Base-by-base conservation (phyloP, 1,140 invertebrate genomes). In the Phocides pigmalion region DNA sequence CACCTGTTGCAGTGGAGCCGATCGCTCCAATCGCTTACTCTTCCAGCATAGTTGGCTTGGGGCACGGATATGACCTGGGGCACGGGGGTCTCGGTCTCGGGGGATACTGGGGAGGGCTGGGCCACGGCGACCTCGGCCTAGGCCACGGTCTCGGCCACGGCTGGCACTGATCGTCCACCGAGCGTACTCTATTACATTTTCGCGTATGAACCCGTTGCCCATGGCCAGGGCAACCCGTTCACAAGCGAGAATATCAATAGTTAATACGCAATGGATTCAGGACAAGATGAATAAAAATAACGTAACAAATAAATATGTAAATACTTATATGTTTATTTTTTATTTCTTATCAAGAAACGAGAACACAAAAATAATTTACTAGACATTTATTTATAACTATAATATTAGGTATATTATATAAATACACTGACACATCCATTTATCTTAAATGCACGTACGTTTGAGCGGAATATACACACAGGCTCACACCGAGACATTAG, bases 341-440 rank as follows among this genome's bases (percentile, higher is more conserved):
- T 32, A 59, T 59, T 59, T 25, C 41, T 19, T 20, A 47, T 59
- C 16, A 25, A 58, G 12, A 47, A 47, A 58, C 41, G 56, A 64
- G 51, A 66, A 54, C 58, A 68, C 51, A 53, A 49, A 62, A 56
- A 71, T 66, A 74, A 72, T 74, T 77, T 78, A 76, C 76, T 86
- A 82, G 72, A 84, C 81, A 84, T 84, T 84, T 82, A 85, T 80
- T 79, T 78, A 50, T 35, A 4, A 22, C 5, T 22, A 22, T 28
- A 8, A 28, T 28, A 32, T 32, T 39, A 66, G 44, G 79, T 81
- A n/a, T 72, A 75, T 68, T 81, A 81, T 64, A 72, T 73, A 76
- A 84, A 87, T 75, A 86, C 75, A 76, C 70, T 66, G 74, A 84
- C 78, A 87, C 79, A 81, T 87, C 76, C 76, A 84, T 68, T 61